Evolutionary conservation across 2,113 vertebrate species (phyloP).

Genomic region (Sprattus sprattus): DNA sequence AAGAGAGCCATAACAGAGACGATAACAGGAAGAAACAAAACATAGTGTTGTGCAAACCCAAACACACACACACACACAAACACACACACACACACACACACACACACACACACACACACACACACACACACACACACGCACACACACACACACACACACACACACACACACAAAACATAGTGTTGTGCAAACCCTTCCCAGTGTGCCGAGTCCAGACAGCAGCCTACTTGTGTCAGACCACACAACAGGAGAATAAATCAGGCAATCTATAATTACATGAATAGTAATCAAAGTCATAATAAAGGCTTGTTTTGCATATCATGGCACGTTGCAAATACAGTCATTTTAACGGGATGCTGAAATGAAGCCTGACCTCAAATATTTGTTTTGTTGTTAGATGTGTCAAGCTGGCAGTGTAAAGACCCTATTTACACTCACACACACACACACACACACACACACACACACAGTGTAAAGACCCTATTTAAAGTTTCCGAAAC

Average conservation of each 20-base stretch:
- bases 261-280: not conserved
- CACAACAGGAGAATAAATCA: not conserved
- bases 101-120: too few relatives aligned
- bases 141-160: too few relatives aligned
- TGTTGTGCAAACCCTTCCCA: not conserved
- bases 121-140: too few relatives aligned
- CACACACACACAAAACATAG: not conserved
- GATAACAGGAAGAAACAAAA: not conserved
- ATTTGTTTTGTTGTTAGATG: not conserved
- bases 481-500: not conserved
- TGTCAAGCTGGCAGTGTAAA: not conserved
- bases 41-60: not conserved
- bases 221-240: not conserved
- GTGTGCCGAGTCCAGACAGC: not conserved
- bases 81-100: too few relatives aligned
- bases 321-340: not conserved
- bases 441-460: too few relatives aligned
- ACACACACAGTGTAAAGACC: not conserved
- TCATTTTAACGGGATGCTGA: not conserved
- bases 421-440: not conserved
- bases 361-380: conserved; percentile 2
- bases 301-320: not conserved
- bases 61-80: too few relatives aligned
- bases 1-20: not conserved
- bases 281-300: not conserved